Evolutionary conservation across 2,797 vertebrate species (phyloP).

Genomic region (Rhodeus uyekii): DNA sequence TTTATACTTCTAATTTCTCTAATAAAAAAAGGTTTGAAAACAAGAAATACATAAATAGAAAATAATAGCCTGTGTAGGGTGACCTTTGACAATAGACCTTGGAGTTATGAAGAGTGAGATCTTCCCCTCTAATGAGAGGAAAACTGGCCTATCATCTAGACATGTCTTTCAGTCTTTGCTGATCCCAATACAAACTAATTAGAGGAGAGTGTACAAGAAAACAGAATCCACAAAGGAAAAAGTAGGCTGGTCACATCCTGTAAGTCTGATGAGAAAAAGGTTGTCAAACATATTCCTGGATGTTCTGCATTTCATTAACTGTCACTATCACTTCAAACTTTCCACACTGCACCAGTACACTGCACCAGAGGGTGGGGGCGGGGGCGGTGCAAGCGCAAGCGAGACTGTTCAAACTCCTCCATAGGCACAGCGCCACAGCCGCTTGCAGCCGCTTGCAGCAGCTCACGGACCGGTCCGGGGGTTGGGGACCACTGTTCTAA

Average conservation of each 20-base stretch:
- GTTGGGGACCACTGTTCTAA: too few relatives aligned
- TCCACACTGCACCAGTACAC: neutral
- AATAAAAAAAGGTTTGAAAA: neutral
- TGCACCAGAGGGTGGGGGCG: too few relatives aligned
- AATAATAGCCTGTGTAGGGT: neutral
- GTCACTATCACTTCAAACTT: constrained; percentile 26
- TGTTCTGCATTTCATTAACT: constrained; percentile 42
- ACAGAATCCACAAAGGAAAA: neutral
- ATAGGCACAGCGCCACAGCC: too few relatives aligned
- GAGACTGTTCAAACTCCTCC: too few relatives aligned
- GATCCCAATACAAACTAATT: constrained; percentile 33
- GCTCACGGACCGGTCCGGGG: too few relatives aligned
- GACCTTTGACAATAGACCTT: neutral
- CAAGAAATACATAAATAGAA: neutral
- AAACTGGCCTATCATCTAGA: neutral
- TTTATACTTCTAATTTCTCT: neutral
- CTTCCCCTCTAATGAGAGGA: neutral
- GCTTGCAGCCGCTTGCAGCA: too few relatives aligned
- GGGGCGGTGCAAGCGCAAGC: too few relatives aligned
- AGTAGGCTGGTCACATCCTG: constrained; percentile 27
- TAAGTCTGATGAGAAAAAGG: constrained; percentile 28
- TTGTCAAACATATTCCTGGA: constrained; percentile 24
- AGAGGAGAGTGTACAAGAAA: constrained; percentile 1
- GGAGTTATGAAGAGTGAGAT: neutral
- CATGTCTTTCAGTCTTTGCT: neutral